Conservation (phyloP, 2,113 vertebrate genomes). For the Dendropsophus ebraccatus region DNA sequence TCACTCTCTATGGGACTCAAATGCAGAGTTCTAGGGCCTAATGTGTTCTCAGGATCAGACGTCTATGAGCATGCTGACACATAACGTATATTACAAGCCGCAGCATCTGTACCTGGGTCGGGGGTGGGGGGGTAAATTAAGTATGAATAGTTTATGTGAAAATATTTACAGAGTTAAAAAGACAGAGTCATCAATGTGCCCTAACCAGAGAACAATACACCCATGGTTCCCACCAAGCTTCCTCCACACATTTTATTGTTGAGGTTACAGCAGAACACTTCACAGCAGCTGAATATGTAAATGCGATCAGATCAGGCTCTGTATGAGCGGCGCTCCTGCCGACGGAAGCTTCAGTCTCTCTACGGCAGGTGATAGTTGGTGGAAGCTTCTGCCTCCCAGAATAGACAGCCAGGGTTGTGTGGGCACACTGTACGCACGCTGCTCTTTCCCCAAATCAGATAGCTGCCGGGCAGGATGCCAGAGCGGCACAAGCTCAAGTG, state of each 20-base stretch:
- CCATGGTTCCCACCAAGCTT: neutral
- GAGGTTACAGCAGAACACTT: neutral
- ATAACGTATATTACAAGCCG: too few relatives aligned
- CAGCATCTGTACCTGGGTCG: neutral
- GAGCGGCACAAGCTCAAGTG: neutral
- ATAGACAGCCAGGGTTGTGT: neutral
- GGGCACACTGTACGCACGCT: neutral
- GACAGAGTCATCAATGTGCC: neutral
- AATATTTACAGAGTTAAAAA: slow-evolving; percentile 1
- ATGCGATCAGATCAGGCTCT: neutral
- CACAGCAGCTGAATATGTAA: neutral
- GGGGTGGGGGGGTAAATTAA: neutral
- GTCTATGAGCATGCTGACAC: too few relatives aligned
- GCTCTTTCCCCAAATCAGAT: slow-evolving; percentile 37
- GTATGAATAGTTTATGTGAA: neutral
- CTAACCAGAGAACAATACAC: neutral
- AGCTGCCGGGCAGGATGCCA: neutral
- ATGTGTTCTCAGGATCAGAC: too few relatives aligned
- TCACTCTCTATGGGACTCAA: too few relatives aligned
- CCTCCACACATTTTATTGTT: neutral
- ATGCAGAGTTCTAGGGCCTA: too few relatives aligned
- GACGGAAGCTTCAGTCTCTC: neutral
- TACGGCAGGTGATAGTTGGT: neutral
- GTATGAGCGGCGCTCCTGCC: neutral
- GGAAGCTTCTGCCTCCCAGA: neutral